Conservation (phyloP, 1,140 invertebrate species). For the Vollenhovia emeryi region DNA sequence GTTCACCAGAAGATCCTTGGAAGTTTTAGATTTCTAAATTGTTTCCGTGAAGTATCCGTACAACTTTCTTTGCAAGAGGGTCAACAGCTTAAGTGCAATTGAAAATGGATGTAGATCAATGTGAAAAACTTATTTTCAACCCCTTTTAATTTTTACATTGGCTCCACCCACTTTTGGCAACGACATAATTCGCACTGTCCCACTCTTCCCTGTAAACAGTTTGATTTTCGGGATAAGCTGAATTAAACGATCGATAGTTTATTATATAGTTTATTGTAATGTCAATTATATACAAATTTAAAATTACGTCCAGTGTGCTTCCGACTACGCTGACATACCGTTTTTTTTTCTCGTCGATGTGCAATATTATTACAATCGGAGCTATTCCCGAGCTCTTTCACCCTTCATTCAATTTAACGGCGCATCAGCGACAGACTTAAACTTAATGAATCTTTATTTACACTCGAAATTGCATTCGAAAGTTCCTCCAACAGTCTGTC, state of each 20-base stretch:
- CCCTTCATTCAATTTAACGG: slow-evolving; percentile 24
- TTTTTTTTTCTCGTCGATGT: slow-evolving; percentile 55
- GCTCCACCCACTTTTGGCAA: background rate
- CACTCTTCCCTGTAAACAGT: background rate
- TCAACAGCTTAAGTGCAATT: background rate
- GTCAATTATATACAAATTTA: slow-evolving; percentile 84
- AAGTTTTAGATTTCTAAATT: background rate
- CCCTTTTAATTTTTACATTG: slow-evolving; percentile 12
- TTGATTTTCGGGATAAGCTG: background rate
- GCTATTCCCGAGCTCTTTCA: slow-evolving; percentile 29
- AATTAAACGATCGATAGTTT: slow-evolving; percentile 19
- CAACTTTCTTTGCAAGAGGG: background rate
- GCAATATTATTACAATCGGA: slow-evolving; percentile 64
- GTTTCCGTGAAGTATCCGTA: background rate
- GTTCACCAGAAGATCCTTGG: slow-evolving; percentile 64
- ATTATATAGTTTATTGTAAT: slow-evolving; percentile 82
- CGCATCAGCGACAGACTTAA: slow-evolving; percentile 66
- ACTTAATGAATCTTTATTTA: slow-evolving; percentile 70
- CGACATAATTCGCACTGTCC: background rate
- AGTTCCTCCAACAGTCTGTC: slow-evolving; percentile 11
- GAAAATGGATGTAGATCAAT: background rate
- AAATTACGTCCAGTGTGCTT: slow-evolving; percentile 77
- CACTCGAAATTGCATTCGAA: slow-evolving; percentile 59
- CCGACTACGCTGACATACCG: slow-evolving; percentile 60
- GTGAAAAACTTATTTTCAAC: background rate